Percentiles rank a stretch among this genome's conserved stretches.
These are phyloP conservation scores for Pollachius pollachius DNA, from an alignment of 2,113 vertebrate species.

Conservation along the genomic window DNA sequence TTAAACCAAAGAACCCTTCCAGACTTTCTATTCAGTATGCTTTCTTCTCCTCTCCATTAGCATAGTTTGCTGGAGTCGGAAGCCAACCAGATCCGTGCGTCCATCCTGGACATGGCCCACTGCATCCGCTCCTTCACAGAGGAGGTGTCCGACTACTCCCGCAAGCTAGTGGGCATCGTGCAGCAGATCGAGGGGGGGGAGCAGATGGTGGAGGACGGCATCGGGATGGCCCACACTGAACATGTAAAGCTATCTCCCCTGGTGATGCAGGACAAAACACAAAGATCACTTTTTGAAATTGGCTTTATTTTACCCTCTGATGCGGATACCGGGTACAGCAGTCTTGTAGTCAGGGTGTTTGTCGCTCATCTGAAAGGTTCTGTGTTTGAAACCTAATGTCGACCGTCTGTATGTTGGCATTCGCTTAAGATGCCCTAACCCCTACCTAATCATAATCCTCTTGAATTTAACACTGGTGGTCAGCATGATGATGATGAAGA, in stretches of 20 bases:
- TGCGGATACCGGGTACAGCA: too few relatives aligned
- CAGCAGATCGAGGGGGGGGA: slow-evolving; percentile 97
- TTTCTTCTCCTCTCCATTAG: slow-evolving; percentile 61
- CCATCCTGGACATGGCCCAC: slow-evolving; percentile 98
- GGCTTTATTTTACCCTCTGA: too few relatives aligned
- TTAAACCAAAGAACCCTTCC: too few relatives aligned
- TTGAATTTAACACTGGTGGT: not conserved
- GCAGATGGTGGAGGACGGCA: slow-evolving; percentile 93
- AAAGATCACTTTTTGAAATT: too few relatives aligned
- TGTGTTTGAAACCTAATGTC: too few relatives aligned
- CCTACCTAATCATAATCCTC: not conserved
- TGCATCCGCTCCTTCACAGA: slow-evolving; percentile 97
- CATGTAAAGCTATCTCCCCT: slow-evolving; percentile 75
- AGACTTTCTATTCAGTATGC: too few relatives aligned
- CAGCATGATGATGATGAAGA: not conserved
- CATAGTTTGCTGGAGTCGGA: slow-evolving; percentile 91
- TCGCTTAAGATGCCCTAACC: too few relatives aligned
- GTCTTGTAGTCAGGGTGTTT: too few relatives aligned
- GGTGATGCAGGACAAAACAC: too few relatives aligned
- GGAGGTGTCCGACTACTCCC: slow-evolving; percentile 96
- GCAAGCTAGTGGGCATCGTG: slow-evolving; percentile 95
- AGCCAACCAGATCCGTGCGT: slow-evolving; percentile 96
- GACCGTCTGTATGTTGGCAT: too few relatives aligned
- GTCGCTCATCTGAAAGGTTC: too few relatives aligned
- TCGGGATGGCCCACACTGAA: slow-evolving; percentile 96